Evolutionary conservation across 2,113 vertebrate species (phyloP).

Genomic region (Columba livia): DNA sequence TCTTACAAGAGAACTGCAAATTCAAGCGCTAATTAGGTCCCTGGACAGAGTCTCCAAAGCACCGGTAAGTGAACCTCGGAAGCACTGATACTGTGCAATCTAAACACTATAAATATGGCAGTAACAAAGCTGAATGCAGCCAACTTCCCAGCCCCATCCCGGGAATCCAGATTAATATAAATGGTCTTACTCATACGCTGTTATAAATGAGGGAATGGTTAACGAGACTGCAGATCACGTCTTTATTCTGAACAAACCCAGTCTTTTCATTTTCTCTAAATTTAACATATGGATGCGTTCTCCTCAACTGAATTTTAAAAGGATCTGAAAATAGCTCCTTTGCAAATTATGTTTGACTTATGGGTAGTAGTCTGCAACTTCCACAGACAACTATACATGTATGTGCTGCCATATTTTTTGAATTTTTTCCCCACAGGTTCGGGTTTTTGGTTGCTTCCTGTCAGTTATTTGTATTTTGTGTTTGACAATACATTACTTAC

Average conservation of each 20-base stretch:
- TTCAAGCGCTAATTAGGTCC: slow-evolving; percentile 61
- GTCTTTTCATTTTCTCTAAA: neutral
- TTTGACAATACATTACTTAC: neutral
- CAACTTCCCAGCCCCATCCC: neutral
- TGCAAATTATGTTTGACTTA: neutral
- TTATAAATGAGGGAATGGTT: neutral
- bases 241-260: neutral
- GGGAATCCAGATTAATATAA: neutral
- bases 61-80: slow-evolving; percentile 1
- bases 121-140: slow-evolving; percentile 35
- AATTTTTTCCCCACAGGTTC: neutral
- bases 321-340: neutral
- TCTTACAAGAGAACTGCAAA: slow-evolving; percentile 52
- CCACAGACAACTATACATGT: neutral
- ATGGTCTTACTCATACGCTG: neutral
- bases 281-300: neutral
- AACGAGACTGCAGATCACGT: neutral
- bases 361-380: neutral
- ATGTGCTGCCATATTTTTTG: neutral
- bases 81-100: slow-evolving; percentile 35
- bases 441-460: neutral
- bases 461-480: neutral
- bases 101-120: slow-evolving; percentile 22
- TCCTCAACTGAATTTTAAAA: neutral
- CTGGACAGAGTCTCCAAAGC: slow-evolving; percentile 38